Percentiles rank a stretch among this genome's conserved stretches.
These are phyloP conservation scores for Hyles lineata DNA, from an alignment of 2,888 invertebrate genomes.

Conservation along the genomic window DNA sequence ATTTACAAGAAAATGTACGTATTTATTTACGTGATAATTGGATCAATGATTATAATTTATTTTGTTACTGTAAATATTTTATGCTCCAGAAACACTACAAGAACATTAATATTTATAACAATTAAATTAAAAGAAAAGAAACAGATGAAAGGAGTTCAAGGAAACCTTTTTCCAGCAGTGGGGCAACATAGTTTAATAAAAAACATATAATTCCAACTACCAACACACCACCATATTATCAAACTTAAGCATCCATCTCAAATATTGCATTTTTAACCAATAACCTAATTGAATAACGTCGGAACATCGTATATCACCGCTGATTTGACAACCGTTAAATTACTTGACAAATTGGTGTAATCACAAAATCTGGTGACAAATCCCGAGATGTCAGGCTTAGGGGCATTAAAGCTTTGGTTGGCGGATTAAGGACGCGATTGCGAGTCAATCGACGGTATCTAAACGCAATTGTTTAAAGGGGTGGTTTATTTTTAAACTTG, in stretches of 20 bases:
- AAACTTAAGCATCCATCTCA: no score
- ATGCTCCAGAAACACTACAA: no score
- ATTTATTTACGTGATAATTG: no score
- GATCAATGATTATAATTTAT: no score
- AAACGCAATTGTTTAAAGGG: conserved; percentile 39
- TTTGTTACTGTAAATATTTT: no score
- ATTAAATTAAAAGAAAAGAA: no score
- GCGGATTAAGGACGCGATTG: conserved; percentile 43
- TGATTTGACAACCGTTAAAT: conserved; percentile 42
- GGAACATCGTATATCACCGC: conserved; percentile 33
- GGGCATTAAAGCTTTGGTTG: conserved; percentile 48
- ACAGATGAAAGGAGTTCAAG: no score
- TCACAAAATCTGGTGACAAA: conserved; percentile 53
- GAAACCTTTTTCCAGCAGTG: no score
- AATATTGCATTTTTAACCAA: background rate
- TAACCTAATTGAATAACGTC: background rate
- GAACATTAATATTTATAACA: no score
- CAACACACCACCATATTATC: background rate
- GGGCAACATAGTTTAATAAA: no score
- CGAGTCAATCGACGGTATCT: conserved; percentile 51
- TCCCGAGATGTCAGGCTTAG: conserved; percentile 50
- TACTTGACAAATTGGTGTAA: conserved; percentile 48
- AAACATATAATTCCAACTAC: background rate
- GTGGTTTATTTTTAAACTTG: no score
- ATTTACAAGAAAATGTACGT: no score